phyloP scores from a whole-genome alignment of 2,113 vertebrate species.

The Epinephelus cyanopodus region DNA sequence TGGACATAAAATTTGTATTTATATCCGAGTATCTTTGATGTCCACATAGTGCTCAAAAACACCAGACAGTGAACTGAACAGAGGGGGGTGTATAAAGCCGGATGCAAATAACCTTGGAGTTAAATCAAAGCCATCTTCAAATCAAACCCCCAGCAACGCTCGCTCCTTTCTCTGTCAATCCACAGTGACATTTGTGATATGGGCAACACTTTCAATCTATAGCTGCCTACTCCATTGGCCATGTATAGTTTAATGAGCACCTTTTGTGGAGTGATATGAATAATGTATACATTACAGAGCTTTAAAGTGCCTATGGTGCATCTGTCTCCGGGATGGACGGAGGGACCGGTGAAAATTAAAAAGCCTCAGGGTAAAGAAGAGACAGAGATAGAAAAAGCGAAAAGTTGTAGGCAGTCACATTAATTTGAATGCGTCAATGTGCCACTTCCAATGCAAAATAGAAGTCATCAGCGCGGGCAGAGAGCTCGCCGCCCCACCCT shows the following conservation, averaged over 20 bases:
- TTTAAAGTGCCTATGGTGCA: slow-evolving; percentile 81
- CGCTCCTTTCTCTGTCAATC: slow-evolving; percentile 73
- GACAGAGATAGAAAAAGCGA: slow-evolving; percentile 43
- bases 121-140: slow-evolving; percentile 83
- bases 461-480: slow-evolving; percentile 60
- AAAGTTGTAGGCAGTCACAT: slow-evolving; percentile 80
- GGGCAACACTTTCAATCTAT: slow-evolving; percentile 81
- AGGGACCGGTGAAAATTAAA: slow-evolving; percentile 79
- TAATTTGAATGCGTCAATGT: slow-evolving; percentile 71
- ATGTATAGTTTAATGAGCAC: slow-evolving; percentile 87
- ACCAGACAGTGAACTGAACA: slow-evolving; percentile 29
- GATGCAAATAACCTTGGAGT: slow-evolving; percentile 72
- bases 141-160: slow-evolving; percentile 66
- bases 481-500: slow-evolving; percentile 11
- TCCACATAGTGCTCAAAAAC: slow-evolving; percentile 13
- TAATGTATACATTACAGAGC: slow-evolving; percentile 86
- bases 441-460: slow-evolving; percentile 74
- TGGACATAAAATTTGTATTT: neutral
- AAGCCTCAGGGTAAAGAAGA: slow-evolving; percentile 67
- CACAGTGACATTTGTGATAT: slow-evolving; percentile 81
- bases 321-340: slow-evolving; percentile 80
- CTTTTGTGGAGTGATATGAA: slow-evolving; percentile 86
- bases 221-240: slow-evolving; percentile 77
- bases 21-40: neutral
- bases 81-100: slow-evolving; percentile 27